Percentiles rank a stretch among this genome's conserved stretches.
phyloP scores from a whole-genome alignment of 1,140 invertebrate genomes.

The Bombus impatiens region DNA sequence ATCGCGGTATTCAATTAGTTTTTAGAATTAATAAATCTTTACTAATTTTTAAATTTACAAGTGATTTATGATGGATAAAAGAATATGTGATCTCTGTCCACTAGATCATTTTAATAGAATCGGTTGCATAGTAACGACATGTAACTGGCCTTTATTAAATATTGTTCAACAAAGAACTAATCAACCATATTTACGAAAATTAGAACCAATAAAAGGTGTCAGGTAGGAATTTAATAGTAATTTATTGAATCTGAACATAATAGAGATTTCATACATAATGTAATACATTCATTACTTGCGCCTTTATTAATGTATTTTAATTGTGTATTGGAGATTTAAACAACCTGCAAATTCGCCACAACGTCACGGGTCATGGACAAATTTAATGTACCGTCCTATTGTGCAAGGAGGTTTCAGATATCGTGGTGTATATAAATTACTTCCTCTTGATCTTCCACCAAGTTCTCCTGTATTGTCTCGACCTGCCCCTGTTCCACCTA shows the following conservation, averaged over 20 bases:
- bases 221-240: slow-evolving; percentile 28
- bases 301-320: background rate
- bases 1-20: background rate
- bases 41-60: background rate
- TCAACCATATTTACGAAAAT: slow-evolving; percentile 22
- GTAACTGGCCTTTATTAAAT: slow-evolving; percentile 12
- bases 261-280: background rate
- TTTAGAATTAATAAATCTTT: background rate
- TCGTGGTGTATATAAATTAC: slow-evolving; percentile 45
- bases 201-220: slow-evolving; percentile 43
- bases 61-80: slow-evolving; percentile 10
- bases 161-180: slow-evolving; percentile 5
- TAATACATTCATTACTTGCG: background rate
- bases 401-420: slow-evolving; percentile 42
- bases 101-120: background rate
- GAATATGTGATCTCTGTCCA: slow-evolving; percentile 10
- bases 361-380: slow-evolving; percentile 24
- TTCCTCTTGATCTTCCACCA: slow-evolving; percentile 35
- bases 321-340: slow-evolving; percentile 26
- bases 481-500: slow-evolving; percentile 10
- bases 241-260: background rate
- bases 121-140: slow-evolving; percentile 18
- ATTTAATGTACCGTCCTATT: slow-evolving; percentile 44
- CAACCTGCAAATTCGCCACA: slow-evolving; percentile 8
- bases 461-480: slow-evolving; percentile 25